Percentiles rank a stretch among this genome's conserved stretches.
These are phyloP conservation scores for Mythimna vitellina DNA, from an alignment of 2,888 invertebrate species.

Conservation along the genomic window DNA sequence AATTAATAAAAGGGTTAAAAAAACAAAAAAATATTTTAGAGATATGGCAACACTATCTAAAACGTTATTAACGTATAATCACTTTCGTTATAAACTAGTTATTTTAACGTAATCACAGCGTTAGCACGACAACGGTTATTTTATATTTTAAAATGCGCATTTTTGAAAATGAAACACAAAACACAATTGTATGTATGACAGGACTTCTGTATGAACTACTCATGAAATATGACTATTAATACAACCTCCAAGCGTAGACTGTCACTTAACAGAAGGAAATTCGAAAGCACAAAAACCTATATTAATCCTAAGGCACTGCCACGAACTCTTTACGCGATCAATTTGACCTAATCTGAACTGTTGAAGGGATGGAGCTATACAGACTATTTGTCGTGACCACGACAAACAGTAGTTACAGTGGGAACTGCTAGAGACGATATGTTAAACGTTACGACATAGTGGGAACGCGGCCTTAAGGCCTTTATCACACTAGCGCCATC, in stretches of 20 bases:
- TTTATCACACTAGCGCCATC: too few relatives aligned
- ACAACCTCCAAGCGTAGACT: constrained; percentile 2
- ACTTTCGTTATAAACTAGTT: constrained; percentile 74
- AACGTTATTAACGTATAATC: constrained; percentile 72
- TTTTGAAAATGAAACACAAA: constrained; percentile 86
- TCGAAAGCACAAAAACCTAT: neutral
- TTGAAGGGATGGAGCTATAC: too few relatives aligned
- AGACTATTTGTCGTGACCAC: too few relatives aligned
- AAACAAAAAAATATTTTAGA: neutral
- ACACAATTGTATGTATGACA: constrained; percentile 52
- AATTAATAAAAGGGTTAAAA: neutral
- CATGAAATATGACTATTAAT: constrained; percentile 4
- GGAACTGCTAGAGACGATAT: too few relatives aligned
- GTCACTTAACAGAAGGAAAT: neutral
- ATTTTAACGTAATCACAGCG: constrained; percentile 43
- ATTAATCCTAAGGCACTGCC: too few relatives aligned
- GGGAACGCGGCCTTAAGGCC: too few relatives aligned
- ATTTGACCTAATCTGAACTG: too few relatives aligned
- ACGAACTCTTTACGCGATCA: too few relatives aligned
- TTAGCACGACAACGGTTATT: constrained; percentile 54
- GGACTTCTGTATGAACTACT: constrained; percentile 5
- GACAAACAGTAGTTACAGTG: too few relatives aligned
- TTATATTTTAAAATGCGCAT: constrained; percentile 43
- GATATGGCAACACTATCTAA: constrained; percentile 49
- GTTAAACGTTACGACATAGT: too few relatives aligned